phyloP scores from a whole-genome alignment of 2,113 vertebrate genomes.

The Cranoglanis bouderius region DNA sequence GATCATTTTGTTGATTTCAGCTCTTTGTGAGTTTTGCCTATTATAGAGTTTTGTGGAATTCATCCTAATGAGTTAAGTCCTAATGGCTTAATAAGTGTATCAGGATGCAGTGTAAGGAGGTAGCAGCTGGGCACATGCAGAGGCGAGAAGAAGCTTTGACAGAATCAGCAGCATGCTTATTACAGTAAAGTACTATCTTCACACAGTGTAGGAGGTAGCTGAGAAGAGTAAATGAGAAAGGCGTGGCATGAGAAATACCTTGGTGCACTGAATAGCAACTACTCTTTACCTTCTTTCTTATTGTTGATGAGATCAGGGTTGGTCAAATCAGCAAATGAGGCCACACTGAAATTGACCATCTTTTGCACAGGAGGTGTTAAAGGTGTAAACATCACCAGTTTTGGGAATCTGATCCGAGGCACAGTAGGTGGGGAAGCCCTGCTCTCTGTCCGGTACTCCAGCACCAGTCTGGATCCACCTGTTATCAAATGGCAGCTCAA shows the following conservation, averaged over 20 bases:
- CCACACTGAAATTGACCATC: neutral
- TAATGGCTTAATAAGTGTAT: slow-evolving; percentile 2
- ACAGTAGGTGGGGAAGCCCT: slow-evolving; percentile 83
- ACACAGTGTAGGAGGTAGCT: slow-evolving; percentile 26
- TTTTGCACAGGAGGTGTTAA: slow-evolving; percentile 73
- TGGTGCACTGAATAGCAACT: neutral
- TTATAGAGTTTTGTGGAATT: neutral
- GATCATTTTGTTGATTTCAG: neutral
- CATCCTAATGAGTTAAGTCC: neutral
- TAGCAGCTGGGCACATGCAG: slow-evolving; percentile 9
- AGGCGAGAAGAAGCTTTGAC: neutral
- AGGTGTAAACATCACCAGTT: slow-evolving; percentile 90
- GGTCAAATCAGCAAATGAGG: neutral
- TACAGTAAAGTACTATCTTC: slow-evolving; percentile 41
- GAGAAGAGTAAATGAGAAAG: slow-evolving; percentile 2
- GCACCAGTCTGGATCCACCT: slow-evolving; percentile 84
- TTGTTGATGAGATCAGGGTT: neutral
- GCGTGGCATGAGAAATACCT: neutral
- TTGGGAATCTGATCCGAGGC: slow-evolving; percentile 78
- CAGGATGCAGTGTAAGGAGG: neutral
- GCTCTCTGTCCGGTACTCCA: slow-evolving; percentile 87
- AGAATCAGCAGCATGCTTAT: slow-evolving; percentile 39
- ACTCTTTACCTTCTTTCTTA: neutral
- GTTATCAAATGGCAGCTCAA: slow-evolving; percentile 96
- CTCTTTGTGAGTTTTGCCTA: neutral